Evolutionary conservation across 2,113 vertebrate genomes (phyloP), one percentile per base, ranked within the genome.

Genomic region (Hiodon tergisus): DNA sequence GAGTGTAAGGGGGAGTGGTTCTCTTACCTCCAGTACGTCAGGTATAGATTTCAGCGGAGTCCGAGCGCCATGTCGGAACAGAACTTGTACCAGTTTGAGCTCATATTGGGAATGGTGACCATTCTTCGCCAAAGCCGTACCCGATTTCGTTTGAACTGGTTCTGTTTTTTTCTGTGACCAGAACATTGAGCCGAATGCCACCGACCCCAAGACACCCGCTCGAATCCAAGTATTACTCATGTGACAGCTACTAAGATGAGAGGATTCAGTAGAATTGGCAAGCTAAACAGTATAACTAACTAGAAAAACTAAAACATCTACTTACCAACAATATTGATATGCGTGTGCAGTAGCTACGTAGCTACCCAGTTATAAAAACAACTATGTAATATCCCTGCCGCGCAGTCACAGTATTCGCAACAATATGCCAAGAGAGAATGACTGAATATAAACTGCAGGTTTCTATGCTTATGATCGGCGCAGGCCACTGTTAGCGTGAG

Each of bases 1-100:
- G 5, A 55, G 61, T 11, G 50, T 7, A n/a, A 31, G 11, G 9
- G 54, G 63, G 31, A 46, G 4, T 14, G 31, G 11, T 48, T 5
- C 54, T 73, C 77, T 83, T 83, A 92, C 96, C 94, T 94, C 92
- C 69, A 88, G 78, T 13, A 86, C 59, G 17, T 85, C 85, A 2
- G 94, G 95, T 60, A 97, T 92, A 0, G 88, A 88, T 79, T 90
- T 93, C 4, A 98, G 90, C 0, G 95, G 95, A 0, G 94, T 96
- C 68, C 94, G 91, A 0, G 95, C 96, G 0, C 96, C 95, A 10
- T 96, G 95, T 58, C 95, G 89, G 75, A 93, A 98, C 65, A 96
- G 80, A 5, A 96, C 91, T 81, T 94, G 95, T 54, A 96, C 94
- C 86, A 94, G 85, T 73, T 89, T 92, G 58, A 97, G 85, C 59